Evolutionary conservation across 2,888 invertebrate species (phyloP).

Genomic region (Scotopteryx bipunctaria): DNA sequence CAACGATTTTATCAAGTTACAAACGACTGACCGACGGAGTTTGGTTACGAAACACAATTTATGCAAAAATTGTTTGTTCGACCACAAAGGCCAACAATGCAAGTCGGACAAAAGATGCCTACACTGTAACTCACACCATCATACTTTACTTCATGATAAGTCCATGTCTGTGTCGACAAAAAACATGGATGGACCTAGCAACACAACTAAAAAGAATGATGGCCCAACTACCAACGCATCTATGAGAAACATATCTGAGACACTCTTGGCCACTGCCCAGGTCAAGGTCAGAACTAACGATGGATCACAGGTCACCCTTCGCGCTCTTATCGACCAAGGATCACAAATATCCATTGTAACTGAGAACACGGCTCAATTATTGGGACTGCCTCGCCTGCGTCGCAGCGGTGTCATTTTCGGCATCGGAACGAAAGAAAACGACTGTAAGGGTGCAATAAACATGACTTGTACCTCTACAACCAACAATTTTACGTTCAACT

Average conservation of each 20-base stretch:
- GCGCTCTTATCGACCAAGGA: not conserved
- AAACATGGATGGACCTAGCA: not conserved
- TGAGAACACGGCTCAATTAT: not conserved
- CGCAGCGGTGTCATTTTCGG: slow-evolving; percentile 5
- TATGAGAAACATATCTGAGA: not conserved
- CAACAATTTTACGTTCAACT: slow-evolving; percentile 7
- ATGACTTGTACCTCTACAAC: slow-evolving; percentile 1
- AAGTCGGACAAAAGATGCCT: slow-evolving; percentile 5
- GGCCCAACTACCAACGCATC: not conserved
- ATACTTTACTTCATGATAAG: not conserved
- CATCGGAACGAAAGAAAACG: not conserved
- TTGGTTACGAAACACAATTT: slow-evolving; percentile 3
- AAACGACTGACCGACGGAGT: not conserved
- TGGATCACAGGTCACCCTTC: not conserved
- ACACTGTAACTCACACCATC: slow-evolving; percentile 3
- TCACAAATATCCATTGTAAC: slow-evolving; percentile 1
- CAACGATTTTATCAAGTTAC: not conserved
- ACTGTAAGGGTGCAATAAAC: slow-evolving; percentile 1
- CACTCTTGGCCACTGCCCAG: not conserved
- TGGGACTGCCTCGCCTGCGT: not conserved
- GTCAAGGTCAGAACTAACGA: not conserved
- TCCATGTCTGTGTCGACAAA: not conserved
- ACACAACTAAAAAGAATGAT: not conserved
- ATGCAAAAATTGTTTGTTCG: slow-evolving; percentile 17
- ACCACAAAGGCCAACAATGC: slow-evolving; percentile 1